Conservation (phyloP, 2,797 vertebrate species). For the Argyrosomus regius region DNA sequence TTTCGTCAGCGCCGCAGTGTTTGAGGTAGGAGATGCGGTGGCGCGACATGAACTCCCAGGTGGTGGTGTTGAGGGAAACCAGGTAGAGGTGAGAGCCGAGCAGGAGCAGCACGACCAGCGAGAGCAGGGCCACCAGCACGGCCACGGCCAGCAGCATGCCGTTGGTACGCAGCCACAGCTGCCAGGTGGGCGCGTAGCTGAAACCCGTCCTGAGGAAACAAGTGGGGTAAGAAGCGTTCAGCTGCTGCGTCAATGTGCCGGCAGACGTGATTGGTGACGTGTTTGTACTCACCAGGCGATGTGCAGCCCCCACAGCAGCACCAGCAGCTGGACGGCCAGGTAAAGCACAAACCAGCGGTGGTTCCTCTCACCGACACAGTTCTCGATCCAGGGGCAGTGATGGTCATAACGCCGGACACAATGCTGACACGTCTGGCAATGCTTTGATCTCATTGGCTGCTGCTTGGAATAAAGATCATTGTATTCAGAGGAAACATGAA, state of each 20-base stretch:
- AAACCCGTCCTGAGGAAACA: constrained; percentile 90
- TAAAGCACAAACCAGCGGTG: constrained; percentile 93
- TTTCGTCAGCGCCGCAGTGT: constrained; percentile 88
- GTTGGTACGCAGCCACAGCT: constrained; percentile 88
- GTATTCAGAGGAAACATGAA: background rate
- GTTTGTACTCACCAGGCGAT: constrained; percentile 89
- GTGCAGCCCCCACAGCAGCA: constrained; percentile 91
- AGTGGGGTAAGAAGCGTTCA: background rate
- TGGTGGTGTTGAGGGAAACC: constrained; percentile 93
- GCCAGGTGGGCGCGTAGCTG: constrained; percentile 81
- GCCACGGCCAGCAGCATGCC: constrained; percentile 87
- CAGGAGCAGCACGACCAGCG: constrained; percentile 87
- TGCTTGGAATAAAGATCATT: constrained; percentile 62
- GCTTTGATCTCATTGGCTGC: constrained; percentile 95
- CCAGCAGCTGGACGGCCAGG: constrained; percentile 89
- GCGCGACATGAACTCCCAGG: constrained; percentile 97
- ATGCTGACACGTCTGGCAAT: constrained; percentile 92
- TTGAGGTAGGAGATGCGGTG: constrained; percentile 96
- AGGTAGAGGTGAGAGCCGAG: constrained; percentile 94
- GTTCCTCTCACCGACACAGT: constrained; percentile 95
- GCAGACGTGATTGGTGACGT: background rate
- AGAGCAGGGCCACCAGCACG: constrained; percentile 83
- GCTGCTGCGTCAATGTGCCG: background rate
- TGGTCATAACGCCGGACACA: constrained; percentile 96
- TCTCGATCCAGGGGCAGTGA: constrained; percentile 98